A percentile compares a stretch with the other conserved stretches of the same genome.
These are phyloP conservation scores for Aulostomus chinensis DNA, from an alignment of 2,797 vertebrate species.

Conservation along the genomic window DNA sequence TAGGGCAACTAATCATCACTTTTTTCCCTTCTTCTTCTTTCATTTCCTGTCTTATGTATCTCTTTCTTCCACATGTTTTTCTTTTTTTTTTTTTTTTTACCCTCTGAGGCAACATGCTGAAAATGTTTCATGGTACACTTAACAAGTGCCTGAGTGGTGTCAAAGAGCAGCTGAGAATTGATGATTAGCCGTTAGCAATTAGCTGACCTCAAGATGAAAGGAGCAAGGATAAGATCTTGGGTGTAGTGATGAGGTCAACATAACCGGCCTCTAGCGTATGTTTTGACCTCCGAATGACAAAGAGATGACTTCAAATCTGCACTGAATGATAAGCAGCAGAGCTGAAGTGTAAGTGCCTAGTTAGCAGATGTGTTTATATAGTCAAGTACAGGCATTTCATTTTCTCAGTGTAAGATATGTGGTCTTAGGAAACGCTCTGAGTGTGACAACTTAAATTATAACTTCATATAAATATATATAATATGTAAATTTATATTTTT, in stretches of 20 bases:
- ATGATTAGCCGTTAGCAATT: conserved; percentile 64
- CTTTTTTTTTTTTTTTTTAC: conserved; percentile 7
- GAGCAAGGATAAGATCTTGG: conserved; percentile 34
- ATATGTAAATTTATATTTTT: no score
- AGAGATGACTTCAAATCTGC: conserved; percentile 32
- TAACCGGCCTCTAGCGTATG: conserved; percentile 23
- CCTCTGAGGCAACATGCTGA: conserved; percentile 30
- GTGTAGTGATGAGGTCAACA: conserved; percentile 41
- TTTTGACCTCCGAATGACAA: conserved; percentile 46
- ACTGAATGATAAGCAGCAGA: conserved; percentile 36
- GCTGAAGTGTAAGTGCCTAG: conserved; percentile 21
- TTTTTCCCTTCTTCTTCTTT: no score
- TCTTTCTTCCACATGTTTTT: conserved; percentile 22
- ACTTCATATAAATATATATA: no score
- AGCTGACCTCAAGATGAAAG: conserved; percentile 57
- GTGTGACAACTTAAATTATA: no score
- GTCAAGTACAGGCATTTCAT: no score
- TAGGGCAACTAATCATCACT: conserved; percentile 63
- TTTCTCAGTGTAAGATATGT: no score
- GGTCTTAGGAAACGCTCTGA: no score
- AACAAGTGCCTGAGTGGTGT: conserved; percentile 42
- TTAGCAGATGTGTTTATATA: conserved; percentile 25
- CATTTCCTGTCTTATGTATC: conserved; percentile 27
- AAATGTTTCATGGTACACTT: conserved; percentile 51
- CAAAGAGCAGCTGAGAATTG: conserved; percentile 41